Base-by-base conservation (phyloP, 2,888 invertebrate genomes). In the Heliconius ismenius region DNA sequence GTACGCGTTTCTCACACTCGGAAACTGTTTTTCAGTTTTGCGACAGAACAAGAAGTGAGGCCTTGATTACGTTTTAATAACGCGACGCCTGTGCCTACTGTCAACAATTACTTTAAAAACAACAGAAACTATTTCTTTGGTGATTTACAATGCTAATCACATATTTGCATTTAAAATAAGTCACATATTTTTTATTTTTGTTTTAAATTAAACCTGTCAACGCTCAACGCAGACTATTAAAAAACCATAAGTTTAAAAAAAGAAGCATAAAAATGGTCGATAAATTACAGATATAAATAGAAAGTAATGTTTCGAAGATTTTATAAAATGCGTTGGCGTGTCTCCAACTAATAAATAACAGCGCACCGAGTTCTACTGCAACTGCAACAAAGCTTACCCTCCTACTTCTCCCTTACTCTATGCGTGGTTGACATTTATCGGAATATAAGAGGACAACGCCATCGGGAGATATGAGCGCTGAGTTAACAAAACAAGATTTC, bases 1-100 rank as follows among this genome's bases (percentile, higher is more conserved):
- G 68, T 76, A 26, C 62, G 73, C 68, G 69, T 73, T 80, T 79
- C 79, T 79, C 79, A 78, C 81, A 78, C 79, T 75, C 32, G 60
- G 75, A 70, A 75, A 75, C 58, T 43, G 75, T 75, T 75, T 67
- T 73, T 63, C 69, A 32, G 54, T 54, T 78, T 65, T 69, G 74
- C 68, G 69, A 75, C 75, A 67, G 49, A 73, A 73, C 28, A 75
- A 69, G 43, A 73, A 78, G 73, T 65, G 64, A 72, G 67, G 54
- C 76, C 26, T 39, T 75, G 76, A 77, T 78, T 75, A 70, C 73
- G 10, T 76, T 78, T 79, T 79, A 76, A 74, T 78, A 73, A 75
- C 24, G 64, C 64, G 62, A n/a, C 28, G 24, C 69, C 28, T n/a
- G 26, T 21, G n/a, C 60, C 43, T 15, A 64, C 64, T 74, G 54